phyloP scores from a whole-genome alignment of 2,888 invertebrate species.

The Argyresthia goedartella region DNA sequence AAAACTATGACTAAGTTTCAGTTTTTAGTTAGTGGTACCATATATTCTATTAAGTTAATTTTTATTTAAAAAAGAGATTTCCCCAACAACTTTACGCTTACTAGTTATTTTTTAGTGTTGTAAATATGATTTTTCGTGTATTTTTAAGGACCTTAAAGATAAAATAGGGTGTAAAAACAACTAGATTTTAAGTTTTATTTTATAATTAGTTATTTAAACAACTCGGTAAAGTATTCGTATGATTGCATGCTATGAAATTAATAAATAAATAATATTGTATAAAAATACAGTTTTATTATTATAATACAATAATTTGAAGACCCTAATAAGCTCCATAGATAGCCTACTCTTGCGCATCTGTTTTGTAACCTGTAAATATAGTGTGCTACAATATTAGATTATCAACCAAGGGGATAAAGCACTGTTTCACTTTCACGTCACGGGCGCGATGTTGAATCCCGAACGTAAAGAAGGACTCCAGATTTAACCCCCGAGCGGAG shows the following conservation, averaged over 20 bases:
- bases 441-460: too few species aligned
- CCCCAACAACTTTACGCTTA: slow-evolving; percentile 15
- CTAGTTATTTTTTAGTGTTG: slow-evolving; percentile 10
- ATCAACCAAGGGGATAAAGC: too few species aligned
- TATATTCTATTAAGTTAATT: slow-evolving; percentile 17
- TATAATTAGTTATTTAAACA: neutral
- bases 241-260: slow-evolving; percentile 4
- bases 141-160: neutral
- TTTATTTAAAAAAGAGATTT: slow-evolving; percentile 6
- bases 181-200: neutral
- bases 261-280: neutral
- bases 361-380: too few species aligned
- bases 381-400: too few species aligned
- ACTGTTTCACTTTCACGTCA: too few species aligned
- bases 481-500: too few species aligned
- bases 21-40: slow-evolving; percentile 9
- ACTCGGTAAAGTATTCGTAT: neutral
- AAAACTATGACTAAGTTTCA: slow-evolving; percentile 14
- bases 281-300: neutral
- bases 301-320: too few species aligned
- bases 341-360: too few species aligned
- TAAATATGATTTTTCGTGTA: neutral
- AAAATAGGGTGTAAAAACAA: neutral
- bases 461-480: too few species aligned
- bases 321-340: too few species aligned